Percentiles rank a stretch among this genome's conserved stretches.
Conservation (phyloP, 2,888 invertebrate species). For the Glaucopsyche alexis region DNA sequence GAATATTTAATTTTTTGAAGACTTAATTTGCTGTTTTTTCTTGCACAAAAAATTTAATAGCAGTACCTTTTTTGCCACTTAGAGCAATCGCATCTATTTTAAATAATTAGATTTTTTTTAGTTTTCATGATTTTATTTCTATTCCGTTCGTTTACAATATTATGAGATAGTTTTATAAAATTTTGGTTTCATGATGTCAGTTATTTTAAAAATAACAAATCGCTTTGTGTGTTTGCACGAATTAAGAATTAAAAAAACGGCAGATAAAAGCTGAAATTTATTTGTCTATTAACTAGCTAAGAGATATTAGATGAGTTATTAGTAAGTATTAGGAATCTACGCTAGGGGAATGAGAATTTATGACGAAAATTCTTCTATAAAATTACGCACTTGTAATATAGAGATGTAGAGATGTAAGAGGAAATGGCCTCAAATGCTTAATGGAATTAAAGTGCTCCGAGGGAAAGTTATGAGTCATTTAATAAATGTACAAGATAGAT, state of each 20-base stretch:
- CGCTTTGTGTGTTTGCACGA: too few species aligned
- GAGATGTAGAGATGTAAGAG: slow-evolving; percentile 21
- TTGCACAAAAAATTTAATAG: slow-evolving; percentile 5
- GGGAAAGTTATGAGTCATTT: slow-evolving; percentile 14
- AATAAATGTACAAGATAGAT: slow-evolving; percentile 1
- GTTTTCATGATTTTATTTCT: neutral
- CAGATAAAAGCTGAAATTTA: neutral
- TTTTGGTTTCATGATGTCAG: neutral
- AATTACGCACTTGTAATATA: neutral
- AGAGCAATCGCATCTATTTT: slow-evolving; percentile 2
- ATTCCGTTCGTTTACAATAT: neutral
- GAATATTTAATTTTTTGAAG: slow-evolving; percentile 19
- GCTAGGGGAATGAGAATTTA: neutral
- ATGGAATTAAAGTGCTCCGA: slow-evolving; percentile 14
- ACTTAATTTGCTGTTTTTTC: slow-evolving; percentile 13
- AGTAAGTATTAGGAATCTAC: neutral
- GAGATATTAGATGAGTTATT: neutral
- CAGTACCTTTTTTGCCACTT: slow-evolving; percentile 9
- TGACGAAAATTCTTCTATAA: slow-evolving; percentile 4
- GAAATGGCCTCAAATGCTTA: slow-evolving; percentile 20
- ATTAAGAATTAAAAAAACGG: neutral
- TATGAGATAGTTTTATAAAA: neutral
- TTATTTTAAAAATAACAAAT: too few species aligned
- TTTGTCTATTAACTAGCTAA: neutral
- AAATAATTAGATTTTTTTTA: neutral